Conservation (phyloP, 2,797 vertebrate genomes). For the Coracias cyanogaster region DNA sequence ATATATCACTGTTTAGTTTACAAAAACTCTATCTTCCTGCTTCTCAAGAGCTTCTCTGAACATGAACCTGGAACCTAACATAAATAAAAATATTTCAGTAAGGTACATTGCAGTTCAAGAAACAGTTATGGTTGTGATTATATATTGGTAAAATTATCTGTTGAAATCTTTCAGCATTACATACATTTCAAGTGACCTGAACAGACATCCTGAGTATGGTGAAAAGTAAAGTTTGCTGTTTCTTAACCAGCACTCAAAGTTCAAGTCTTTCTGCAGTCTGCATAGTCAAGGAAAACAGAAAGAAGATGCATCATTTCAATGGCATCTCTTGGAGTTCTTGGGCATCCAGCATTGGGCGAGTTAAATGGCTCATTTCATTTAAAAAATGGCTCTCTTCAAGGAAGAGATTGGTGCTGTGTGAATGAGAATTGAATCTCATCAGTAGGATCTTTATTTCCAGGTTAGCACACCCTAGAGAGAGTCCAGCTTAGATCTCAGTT, state of each 20-base stretch:
- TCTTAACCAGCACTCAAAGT: neutral
- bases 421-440: neutral
- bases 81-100: neutral
- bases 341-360: neutral
- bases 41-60: constrained; percentile 5
- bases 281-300: neutral
- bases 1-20: neutral
- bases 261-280: neutral
- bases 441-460: neutral
- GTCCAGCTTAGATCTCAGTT: neutral
- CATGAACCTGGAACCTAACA: neutral
- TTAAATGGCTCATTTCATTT: neutral
- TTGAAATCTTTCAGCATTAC: neutral
- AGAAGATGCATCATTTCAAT: neutral
- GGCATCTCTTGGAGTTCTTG: neutral
- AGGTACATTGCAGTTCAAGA: neutral
- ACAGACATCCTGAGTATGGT: neutral
- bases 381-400: neutral
- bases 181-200: neutral
- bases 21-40: neutral
- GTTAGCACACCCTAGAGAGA: neutral
- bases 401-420: neutral
- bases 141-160: neutral
- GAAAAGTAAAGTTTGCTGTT: neutral
- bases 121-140: neutral